Conservation (phyloP, 1,140 invertebrate species). For the Camponotus vicinus region DNA sequence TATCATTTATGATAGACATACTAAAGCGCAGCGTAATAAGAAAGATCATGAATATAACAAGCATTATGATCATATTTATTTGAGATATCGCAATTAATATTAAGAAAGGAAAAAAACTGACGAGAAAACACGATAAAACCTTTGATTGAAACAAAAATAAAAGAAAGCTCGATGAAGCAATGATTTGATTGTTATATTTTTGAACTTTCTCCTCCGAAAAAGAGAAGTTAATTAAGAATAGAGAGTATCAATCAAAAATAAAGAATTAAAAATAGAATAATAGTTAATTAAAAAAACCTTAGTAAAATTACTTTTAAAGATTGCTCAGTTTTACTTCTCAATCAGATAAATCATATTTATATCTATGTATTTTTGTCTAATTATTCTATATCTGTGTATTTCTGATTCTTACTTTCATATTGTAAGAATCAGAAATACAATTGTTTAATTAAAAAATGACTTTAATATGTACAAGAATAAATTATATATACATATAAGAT, state of each 20-base stretch:
- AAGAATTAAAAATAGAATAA: background rate
- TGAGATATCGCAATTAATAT: constrained; percentile 29
- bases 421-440: background rate
- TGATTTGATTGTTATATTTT: background rate
- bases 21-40: constrained; percentile 22
- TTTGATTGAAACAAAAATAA: background rate
- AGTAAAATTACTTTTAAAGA: constrained; percentile 12
- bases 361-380: background rate
- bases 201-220: background rate
- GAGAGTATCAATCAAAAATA: background rate
- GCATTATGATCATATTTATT: background rate
- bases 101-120: background rate
- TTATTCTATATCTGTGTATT: too few species aligned
- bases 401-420: background rate
- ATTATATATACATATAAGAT: background rate
- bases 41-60: constrained; percentile 19
- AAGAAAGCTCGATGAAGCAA: background rate
- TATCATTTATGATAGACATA: constrained; percentile 50
- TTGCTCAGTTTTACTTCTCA: background rate
- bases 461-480: background rate
- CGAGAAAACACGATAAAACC: background rate
- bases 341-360: constrained; percentile 1
- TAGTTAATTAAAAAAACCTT: background rate
- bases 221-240: background rate
- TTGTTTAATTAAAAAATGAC: background rate